Evolutionary conservation across 2,113 vertebrate genomes (phyloP), one percentile per base, ranked within the genome.

Genomic region (Heliornis fulica): DNA sequence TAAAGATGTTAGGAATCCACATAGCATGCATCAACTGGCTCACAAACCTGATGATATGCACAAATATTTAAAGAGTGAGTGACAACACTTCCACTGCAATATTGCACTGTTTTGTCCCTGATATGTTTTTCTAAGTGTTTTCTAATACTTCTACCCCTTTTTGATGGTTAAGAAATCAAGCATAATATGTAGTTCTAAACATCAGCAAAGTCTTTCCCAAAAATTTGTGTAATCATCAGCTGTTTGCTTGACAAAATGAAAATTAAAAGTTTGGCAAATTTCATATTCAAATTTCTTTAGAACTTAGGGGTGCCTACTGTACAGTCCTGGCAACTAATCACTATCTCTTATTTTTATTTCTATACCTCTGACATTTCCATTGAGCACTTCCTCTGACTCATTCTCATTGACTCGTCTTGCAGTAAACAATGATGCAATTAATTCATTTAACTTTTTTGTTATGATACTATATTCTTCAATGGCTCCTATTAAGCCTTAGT

Each of bases 301-400:
- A 87, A 84, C 34, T 48, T 59, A 9, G 5, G 5, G 3, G 2
- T 80, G 31, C 9, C 45, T 65, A 21, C 25, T 79, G 13, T 60
- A 32, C 32, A 13, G 41, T 29, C 38, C 31, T 63, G 10, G 63
- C 9, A 89, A 70, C 14, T 23, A 66, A 71, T 68, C 36, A 56
- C 12, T 60, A 3, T 41, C 16, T 61, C 22, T 60, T 59, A 22
- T 48, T 76, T 20, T 14, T 9, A 90, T 59, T 83, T 76, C 63
- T 81, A 29, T 64, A 84, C 20, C 56, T 51, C n/a, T 68, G 48
- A 70, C 72, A 71, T 72, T 80, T 71, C 70, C 83, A 14, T 59
- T 61, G n/a, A 78, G n/a, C n/a, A 82, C 41, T 68, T 95, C 81
- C 51, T 83, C 43, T 72, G 83, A 93, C 34, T 90, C 83, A 90